phyloP scores from a whole-genome alignment of 1,140 invertebrate species.

The Babylonia areolata region DNA sequence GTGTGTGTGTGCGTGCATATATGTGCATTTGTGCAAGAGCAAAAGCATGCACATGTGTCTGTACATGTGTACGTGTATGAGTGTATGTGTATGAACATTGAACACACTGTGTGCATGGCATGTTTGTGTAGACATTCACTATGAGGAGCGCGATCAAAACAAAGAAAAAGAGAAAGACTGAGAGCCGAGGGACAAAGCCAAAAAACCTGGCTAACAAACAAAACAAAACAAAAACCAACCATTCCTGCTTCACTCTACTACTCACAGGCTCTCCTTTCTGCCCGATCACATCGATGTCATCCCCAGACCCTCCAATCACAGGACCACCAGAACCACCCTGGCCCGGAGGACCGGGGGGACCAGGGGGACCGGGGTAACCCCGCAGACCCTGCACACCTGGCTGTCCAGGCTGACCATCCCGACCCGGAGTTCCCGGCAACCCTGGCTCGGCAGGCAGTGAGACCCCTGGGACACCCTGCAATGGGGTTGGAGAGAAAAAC shows the following conservation, averaged over 20 bases:
- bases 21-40: neutral
- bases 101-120: too few relatives aligned
- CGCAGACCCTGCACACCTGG: constrained; percentile 8
- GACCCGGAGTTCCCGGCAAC: neutral
- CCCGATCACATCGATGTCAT: constrained; percentile 33
- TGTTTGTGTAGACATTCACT: too few relatives aligned
- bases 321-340: neutral
- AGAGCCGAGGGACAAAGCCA: neutral
- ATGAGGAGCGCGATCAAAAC: too few relatives aligned
- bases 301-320: neutral
- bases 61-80: neutral
- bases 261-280: constrained; percentile 35
- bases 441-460: constrained; percentile 24
- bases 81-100: neutral
- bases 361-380: neutral
- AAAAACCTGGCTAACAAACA: neutral
- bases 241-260: neutral
- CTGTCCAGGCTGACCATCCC: neutral
- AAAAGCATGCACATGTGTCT: too few relatives aligned
- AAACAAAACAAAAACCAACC: neutral
- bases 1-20: neutral
- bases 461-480: neutral
- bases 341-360: constrained; percentile 21
- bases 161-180: neutral
- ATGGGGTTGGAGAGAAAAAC: too few relatives aligned